Conservation (phyloP, 2,113 vertebrate genomes). For the Lanius collurio region DNA sequence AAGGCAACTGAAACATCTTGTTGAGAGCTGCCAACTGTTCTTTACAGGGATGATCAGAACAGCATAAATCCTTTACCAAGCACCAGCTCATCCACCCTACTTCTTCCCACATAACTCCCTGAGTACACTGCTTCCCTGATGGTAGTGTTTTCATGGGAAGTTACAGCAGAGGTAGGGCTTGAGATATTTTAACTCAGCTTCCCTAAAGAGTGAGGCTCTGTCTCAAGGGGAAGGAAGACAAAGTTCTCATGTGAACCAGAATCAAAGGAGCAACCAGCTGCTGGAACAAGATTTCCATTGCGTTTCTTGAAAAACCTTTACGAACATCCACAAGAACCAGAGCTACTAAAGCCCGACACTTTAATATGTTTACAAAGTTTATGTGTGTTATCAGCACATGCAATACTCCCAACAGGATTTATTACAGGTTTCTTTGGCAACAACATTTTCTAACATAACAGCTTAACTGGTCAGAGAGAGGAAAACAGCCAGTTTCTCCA, state of each 20-base stretch:
- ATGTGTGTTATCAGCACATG: constrained; percentile 57
- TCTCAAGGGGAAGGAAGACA: not conserved
- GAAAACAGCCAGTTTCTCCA: constrained; percentile 42
- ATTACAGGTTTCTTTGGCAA: constrained; percentile 66
- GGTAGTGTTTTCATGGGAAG: not conserved
- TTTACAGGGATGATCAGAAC: not conserved
- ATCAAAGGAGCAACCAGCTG: not conserved
- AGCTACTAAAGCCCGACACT: constrained; percentile 36
- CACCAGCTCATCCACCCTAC: not conserved
- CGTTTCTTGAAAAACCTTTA: not conserved
- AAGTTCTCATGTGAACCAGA: not conserved
- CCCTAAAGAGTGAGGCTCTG: not conserved
- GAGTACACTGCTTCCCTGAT: not conserved
- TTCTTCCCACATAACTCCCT: not conserved
- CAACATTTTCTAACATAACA: constrained; percentile 69
- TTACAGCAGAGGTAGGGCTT: not conserved
- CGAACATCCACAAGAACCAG: not conserved
- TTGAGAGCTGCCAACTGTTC: not conserved
- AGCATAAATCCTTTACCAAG: not conserved
- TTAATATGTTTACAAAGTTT: constrained; percentile 61
- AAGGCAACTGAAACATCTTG: not conserved
- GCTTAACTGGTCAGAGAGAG: constrained; percentile 40
- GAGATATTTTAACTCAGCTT: not conserved
- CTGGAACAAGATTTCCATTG: not conserved
- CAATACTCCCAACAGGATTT: constrained; percentile 55